These are phyloP conservation scores for Pachypsylla venusta DNA, from an alignment of 1,140 invertebrate species.

Conservation along the genomic window DNA sequence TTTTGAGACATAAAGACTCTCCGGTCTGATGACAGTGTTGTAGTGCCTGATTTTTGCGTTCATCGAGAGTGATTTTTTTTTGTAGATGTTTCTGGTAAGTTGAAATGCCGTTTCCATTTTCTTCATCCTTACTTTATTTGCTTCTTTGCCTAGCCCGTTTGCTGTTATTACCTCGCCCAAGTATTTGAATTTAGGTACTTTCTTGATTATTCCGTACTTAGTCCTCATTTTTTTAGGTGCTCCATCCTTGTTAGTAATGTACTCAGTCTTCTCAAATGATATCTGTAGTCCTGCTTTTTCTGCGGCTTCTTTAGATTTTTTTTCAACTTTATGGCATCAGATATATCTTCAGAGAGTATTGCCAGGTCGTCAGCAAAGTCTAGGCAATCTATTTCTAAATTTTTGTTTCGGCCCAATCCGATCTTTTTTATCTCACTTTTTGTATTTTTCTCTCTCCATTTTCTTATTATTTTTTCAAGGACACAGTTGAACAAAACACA, in stretches of 20 bases:
- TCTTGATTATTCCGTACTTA: background rate
- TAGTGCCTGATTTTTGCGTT: too few species aligned
- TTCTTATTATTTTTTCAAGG: slow-evolving; percentile 13
- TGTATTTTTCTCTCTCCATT: background rate
- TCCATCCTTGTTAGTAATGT: background rate
- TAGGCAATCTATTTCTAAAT: slow-evolving; percentile 9
- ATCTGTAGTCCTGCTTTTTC: slow-evolving; percentile 4
- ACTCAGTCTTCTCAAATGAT: slow-evolving; percentile 8
- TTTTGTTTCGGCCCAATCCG: background rate
- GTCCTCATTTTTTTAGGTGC: background rate
- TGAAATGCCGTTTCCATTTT: too few species aligned
- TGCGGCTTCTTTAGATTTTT: slow-evolving; percentile 9
- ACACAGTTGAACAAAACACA: slow-evolving; percentile 12
- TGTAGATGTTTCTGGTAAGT: too few species aligned
- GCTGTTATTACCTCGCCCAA: too few species aligned
- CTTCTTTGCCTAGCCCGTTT: too few species aligned
- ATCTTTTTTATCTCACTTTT: background rate
- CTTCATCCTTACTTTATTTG: too few species aligned
- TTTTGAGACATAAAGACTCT: too few species aligned
- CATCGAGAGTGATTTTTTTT: too few species aligned
- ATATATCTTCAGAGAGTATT: background rate
- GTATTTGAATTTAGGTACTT: too few species aligned
- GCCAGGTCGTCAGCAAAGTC: slow-evolving; percentile 10
- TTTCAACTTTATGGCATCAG: background rate
- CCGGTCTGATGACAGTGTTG: too few species aligned